A percentile compares a stretch with the other conserved stretches of the same genome.
These are phyloP conservation scores for Euplagia quadripunctaria DNA, from an alignment of 2,888 invertebrate genomes.

Conservation along the genomic window DNA sequence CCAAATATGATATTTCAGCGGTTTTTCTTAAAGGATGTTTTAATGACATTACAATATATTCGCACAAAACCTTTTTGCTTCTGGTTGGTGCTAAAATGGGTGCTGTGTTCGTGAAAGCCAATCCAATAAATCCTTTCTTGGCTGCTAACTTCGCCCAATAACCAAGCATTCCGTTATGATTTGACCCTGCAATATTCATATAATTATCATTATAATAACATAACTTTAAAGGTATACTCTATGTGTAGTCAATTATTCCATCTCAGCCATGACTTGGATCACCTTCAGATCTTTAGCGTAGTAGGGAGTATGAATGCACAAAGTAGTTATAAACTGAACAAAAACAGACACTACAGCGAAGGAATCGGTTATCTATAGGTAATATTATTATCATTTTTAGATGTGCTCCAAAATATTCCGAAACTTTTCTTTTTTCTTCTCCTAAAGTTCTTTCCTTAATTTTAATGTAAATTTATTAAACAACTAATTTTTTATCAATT, in stretches of 20 bases:
- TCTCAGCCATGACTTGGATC: neutral
- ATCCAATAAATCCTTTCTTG: conserved; percentile 91
- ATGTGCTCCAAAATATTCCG: neutral
- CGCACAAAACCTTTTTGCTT: conserved; percentile 87
- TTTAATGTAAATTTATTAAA: too few species aligned
- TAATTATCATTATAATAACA: neutral
- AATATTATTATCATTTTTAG: neutral
- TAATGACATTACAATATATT: neutral
- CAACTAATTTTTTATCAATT: too few species aligned
- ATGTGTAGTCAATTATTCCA: neutral
- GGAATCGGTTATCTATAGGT: too few species aligned
- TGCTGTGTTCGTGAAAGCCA: conserved; percentile 97
- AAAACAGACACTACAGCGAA: too few species aligned
- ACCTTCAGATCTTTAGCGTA: neutral
- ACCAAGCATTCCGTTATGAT: conserved; percentile 96
- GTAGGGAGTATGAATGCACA: neutral
- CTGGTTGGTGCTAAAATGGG: conserved; percentile 96
- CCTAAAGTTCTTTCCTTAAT: too few species aligned
- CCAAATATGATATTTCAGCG: neutral
- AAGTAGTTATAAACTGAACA: too few species aligned
- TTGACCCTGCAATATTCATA: conserved; percentile 88
- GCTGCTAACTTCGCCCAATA: conserved; percentile 93
- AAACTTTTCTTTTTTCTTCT: neutral
- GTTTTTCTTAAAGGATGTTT: too few species aligned
- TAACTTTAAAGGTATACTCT: neutral